Conservation (phyloP, 2,113 vertebrate genomes). For the Myrmophylax atrothorax region DNA sequence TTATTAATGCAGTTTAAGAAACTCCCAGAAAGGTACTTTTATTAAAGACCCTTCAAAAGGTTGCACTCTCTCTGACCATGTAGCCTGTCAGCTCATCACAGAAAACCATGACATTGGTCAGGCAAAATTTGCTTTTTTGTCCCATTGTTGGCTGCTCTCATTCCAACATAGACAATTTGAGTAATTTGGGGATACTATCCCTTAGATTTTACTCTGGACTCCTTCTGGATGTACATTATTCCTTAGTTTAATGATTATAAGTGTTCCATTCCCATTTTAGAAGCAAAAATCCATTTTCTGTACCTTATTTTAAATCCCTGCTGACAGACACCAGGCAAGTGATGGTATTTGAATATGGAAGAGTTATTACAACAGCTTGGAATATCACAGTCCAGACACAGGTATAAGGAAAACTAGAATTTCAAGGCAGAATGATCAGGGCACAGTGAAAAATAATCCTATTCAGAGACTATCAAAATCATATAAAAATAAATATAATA, state of each 20-base stretch:
- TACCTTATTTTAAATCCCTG: not conserved
- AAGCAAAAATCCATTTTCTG: not conserved
- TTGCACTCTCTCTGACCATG: not conserved
- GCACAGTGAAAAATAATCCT: not conserved
- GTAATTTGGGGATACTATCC: not conserved
- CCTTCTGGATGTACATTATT: not conserved
- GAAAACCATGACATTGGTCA: not conserved
- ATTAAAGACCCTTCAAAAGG: not conserved
- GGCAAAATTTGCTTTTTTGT: not conserved
- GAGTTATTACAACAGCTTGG: not conserved
- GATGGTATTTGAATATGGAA: not conserved
- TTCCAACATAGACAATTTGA: not conserved
- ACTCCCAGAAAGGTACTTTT: not conserved
- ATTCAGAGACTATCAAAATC: not conserved
- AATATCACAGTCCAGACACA: not conserved
- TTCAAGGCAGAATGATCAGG: not conserved
- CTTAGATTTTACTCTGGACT: not conserved
- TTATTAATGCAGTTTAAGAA: not conserved
- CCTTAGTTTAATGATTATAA: not conserved
- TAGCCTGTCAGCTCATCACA: not conserved
- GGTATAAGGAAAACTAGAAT: not conserved
- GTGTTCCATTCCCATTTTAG: not conserved
- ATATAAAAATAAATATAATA: not conserved
- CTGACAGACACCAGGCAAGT: not conserved
- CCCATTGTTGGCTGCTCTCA: not conserved